These are phyloP conservation scores for Ptychodera flava DNA, from an alignment of 35 echinoderm and acorn worm genomes.

Conservation along the genomic window DNA sequence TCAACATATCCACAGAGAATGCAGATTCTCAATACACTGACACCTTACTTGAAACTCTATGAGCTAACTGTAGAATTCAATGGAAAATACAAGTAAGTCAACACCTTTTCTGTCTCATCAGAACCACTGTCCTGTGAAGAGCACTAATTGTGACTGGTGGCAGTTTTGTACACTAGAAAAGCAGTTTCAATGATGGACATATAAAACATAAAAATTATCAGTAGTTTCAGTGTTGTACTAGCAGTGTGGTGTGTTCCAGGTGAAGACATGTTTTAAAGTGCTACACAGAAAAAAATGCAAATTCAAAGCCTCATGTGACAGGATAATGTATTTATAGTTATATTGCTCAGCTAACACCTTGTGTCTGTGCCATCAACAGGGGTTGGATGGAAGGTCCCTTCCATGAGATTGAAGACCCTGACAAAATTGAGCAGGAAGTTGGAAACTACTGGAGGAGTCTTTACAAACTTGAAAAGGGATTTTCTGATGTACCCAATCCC, in stretches of 20 bases:
- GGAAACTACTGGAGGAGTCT: slow-evolving; percentile 92
- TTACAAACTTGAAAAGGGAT: slow-evolving; percentile 84
- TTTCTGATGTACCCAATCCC: slow-evolving; percentile 50
- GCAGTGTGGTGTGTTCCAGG: not conserved
- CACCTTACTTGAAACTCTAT: slow-evolving; percentile 82
- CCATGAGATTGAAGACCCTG: slow-evolving; percentile 69
- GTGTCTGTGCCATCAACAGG: no score
- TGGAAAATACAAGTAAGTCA: slow-evolving; percentile 77
- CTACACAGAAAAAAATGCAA: no score
- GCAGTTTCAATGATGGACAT: no score
- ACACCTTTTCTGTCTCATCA: not conserved
- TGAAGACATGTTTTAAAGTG: not conserved
- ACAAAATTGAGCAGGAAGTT: slow-evolving; percentile 62
- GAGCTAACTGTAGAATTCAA: slow-evolving; percentile 94
- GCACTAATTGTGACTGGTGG: no score
- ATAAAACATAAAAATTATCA: no score
- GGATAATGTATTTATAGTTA: no score
- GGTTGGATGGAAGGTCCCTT: slow-evolving; percentile 86
- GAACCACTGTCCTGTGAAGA: not conserved
- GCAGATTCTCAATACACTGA: slow-evolving; percentile 53
- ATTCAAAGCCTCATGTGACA: no score
- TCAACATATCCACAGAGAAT: slow-evolving; percentile 77
- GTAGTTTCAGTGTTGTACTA: not conserved
- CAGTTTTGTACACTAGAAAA: no score
- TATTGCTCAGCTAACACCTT: no score